A percentile compares a stretch with the other conserved stretches of the same genome.
Conservation (phyloP, 2,888 invertebrate species). For the Phlogophora meticulosa region DNA sequence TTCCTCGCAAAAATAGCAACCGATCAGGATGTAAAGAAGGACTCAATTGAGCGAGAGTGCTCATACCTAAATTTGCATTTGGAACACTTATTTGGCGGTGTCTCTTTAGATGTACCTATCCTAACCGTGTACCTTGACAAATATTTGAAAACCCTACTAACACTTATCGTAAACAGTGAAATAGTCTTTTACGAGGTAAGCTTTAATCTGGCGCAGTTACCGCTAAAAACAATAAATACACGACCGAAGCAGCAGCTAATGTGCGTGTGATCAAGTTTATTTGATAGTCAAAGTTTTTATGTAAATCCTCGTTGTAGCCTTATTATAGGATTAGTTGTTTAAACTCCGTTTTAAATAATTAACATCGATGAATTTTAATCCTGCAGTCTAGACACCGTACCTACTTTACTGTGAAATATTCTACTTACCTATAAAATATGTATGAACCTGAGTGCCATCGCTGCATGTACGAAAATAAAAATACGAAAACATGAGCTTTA, state of each 20-base stretch:
- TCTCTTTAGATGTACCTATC: not conserved
- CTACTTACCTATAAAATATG: not conserved
- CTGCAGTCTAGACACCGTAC: slow-evolving; percentile 2
- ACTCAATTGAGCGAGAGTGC: not conserved
- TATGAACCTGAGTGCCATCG: not conserved
- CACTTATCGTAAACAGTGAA: slow-evolving; percentile 33
- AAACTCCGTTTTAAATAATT: slow-evolving; percentile 32
- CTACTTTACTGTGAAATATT: not conserved
- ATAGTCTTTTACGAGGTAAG: slow-evolving; percentile 18
- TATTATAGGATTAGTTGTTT: slow-evolving; percentile 16
- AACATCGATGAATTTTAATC: slow-evolving; percentile 18
- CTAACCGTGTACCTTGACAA: slow-evolving; percentile 13
- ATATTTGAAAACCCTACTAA: slow-evolving; percentile 16
- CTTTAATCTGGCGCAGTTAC: slow-evolving; percentile 34
- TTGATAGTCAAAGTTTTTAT: slow-evolving; percentile 52
- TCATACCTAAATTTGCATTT: not conserved
- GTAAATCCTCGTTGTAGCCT: slow-evolving; percentile 21
- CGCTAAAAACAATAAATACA: slow-evolving; percentile 46
- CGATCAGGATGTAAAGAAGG: slow-evolving; percentile 1
- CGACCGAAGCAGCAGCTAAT: slow-evolving; percentile 33
- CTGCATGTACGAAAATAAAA: not conserved
- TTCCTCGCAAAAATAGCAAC: not conserved
- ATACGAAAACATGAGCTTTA: slow-evolving; percentile 6
- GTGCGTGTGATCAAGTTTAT: slow-evolving; percentile 29
- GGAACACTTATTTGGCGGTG: not conserved